Evolutionary conservation across 2,888 invertebrate species (phyloP).

Genomic region (Sarcophaga rosellei): DNA sequence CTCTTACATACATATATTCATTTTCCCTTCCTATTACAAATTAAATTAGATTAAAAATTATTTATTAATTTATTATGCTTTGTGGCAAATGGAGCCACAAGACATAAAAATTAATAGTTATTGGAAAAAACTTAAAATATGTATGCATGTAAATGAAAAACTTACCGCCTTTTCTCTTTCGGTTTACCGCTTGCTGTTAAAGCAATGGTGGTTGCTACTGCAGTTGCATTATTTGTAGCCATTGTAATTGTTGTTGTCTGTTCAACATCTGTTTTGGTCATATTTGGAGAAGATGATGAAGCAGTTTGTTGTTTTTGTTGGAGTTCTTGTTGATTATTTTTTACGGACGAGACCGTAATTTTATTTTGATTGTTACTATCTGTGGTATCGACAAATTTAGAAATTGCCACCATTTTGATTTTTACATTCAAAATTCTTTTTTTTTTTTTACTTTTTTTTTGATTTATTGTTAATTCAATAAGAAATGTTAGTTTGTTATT

Average conservation of each 20-base stretch:
- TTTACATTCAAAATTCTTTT: constrained; percentile 15
- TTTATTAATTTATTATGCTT: no score
- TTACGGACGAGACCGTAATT: background rate
- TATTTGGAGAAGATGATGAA: constrained; percentile 60
- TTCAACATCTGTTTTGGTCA: constrained; percentile 67
- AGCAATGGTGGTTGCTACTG: constrained; percentile 64
- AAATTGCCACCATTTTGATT: constrained; percentile 52
- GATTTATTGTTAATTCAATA: background rate
- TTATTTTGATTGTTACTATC: constrained; percentile 14
- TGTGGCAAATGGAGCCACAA: no score
- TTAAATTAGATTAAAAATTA: no score
- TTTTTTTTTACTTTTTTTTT: no score
- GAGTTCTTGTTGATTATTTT: constrained; percentile 8
- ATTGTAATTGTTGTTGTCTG: background rate
- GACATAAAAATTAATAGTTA: no score
- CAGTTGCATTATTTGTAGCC: background rate
- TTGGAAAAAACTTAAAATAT: no score
- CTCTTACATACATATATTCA: no score
- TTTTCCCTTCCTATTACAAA: no score
- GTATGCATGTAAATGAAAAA: background rate
- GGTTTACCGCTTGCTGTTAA: constrained; percentile 80
- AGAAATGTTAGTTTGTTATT: background rate
- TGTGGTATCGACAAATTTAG: constrained; percentile 43
- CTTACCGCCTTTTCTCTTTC: constrained; percentile 88
- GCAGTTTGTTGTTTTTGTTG: background rate